Evolutionary conservation across 2,113 vertebrate species (phyloP), one percentile per base, ranked within the genome.

Genomic region (Vireo altiloquus): DNA sequence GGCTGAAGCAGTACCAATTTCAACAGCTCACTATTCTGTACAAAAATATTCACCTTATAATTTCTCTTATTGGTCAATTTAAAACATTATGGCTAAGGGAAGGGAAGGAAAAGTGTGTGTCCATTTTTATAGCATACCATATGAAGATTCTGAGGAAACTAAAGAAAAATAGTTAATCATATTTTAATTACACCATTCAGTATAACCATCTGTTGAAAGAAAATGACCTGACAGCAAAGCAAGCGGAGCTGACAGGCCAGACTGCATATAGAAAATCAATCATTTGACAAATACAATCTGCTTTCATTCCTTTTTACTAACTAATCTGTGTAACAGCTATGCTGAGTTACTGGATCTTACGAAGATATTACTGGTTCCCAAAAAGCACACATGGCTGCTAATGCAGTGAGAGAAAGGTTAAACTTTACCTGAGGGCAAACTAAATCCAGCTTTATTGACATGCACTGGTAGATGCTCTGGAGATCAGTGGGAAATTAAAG

Each of bases 221-320:
- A 95, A 96, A 92, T 75, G 57, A 82, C 68, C 72, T 35, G 63
- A 91, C 60, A 90, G 56, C 46, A 82, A 89, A 92, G 15, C 7
- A 91, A 91, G 37, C 50, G 75, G 21, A 90, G 49, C 52, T 94
- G 60, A 86, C 53, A 89, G 66, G 17, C 72, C 37, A 79, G 57
- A 50, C 61, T 89, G 8, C 71, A 54, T 59, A 61, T 39, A 94
- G 91, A 83, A 79, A 94, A 93, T 92, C 85, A 92, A 89, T 93
- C 77, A 77, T 89, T 95, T 94, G 91, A 92, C 60, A 94, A 96
- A 95, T 80, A 77, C 85, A 96, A 89, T 91, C 69, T 90, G 82
- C 60, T 88, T 92, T 93, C 70, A 54, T 87, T 91, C 44, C 21
- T 91, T 86, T 95, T 82, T 87, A 49, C 71, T 95, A 91, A 77